phyloP scores from a whole-genome alignment of 2,113 vertebrate genomes.

The Colius striatus region DNA sequence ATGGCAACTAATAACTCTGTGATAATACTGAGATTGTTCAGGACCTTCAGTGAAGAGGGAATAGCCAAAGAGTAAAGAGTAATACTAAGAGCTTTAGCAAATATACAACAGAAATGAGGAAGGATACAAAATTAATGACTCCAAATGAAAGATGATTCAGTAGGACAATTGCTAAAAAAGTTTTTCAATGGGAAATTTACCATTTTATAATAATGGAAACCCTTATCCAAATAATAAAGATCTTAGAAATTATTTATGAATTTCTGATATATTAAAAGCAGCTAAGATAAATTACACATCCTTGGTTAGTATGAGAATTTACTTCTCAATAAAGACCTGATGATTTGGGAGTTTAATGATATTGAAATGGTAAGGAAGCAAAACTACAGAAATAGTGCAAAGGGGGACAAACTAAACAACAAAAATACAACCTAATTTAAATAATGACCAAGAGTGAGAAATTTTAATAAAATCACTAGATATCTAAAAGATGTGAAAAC shows the following conservation, averaged over 20 bases:
- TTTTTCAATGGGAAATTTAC: neutral
- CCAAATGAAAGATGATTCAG: neutral
- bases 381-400: neutral
- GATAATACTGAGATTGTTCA: neutral
- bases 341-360: neutral
- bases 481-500: neutral
- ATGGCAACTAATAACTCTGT: neutral
- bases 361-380: neutral
- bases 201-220: neutral
- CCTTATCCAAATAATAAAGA: neutral
- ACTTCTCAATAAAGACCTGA: neutral
- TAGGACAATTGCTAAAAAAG: neutral
- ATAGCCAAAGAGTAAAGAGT: neutral
- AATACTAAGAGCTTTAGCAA: neutral
- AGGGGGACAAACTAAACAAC: neutral
- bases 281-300: neutral
- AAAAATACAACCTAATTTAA: neutral
- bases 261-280: neutral
- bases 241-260: neutral
- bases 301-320: neutral
- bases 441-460: neutral
- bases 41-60: neutral
- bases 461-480: neutral
- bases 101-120: neutral
- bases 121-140: neutral